Evolutionary conservation across 1,140 invertebrate species (phyloP), one percentile per base, ranked within the genome.

Genomic region (Diabrotica virgifera): DNA sequence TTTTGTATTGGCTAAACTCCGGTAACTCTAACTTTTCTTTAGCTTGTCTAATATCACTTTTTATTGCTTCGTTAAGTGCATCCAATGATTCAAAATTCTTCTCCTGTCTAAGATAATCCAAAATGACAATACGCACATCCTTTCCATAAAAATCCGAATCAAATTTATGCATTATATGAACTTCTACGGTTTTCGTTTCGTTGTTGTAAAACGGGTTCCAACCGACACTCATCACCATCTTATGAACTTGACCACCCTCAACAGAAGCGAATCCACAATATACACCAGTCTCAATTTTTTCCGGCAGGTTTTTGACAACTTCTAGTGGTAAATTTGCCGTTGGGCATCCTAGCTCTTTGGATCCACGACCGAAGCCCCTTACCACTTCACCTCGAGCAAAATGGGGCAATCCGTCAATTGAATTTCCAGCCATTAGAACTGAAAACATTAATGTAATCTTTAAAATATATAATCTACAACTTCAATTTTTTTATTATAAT

Each of bases 131-230:
- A 83, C 90, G 93, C 52, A 98, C 78, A 58, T 81, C 77, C 58
- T 87, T 83, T 5, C 90, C 95, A 81, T 98, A 98, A 72, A 99
- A 94, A 81, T 98, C 94, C 40, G 84, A 76, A n/a, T 87, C 81
- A 78, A 94, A 97, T 69, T 89, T 82, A 73, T 97, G 88, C 59
- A 98, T 80, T 38, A 98, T 88, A 77, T 99, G 94, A 0, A 94
- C 91, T 85, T 98, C 92, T 86, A 98, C 89, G 50, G 95, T 94
- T 80, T 96, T 96, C 75, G 94, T 89, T 69, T 89, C 85, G 79
- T 98, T 98, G 64, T 95, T 87, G 76, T 94, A 99, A 80, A 89
- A 97, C 0, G 95, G 95, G 85, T 98, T 98, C 93, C 93, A 97
- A 5, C 96, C 96, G 65, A 98, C 87, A 74, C 94, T 96, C 80